Conservation (phyloP, 2,113 vertebrate species). For the Oxyura jamaicensis region DNA sequence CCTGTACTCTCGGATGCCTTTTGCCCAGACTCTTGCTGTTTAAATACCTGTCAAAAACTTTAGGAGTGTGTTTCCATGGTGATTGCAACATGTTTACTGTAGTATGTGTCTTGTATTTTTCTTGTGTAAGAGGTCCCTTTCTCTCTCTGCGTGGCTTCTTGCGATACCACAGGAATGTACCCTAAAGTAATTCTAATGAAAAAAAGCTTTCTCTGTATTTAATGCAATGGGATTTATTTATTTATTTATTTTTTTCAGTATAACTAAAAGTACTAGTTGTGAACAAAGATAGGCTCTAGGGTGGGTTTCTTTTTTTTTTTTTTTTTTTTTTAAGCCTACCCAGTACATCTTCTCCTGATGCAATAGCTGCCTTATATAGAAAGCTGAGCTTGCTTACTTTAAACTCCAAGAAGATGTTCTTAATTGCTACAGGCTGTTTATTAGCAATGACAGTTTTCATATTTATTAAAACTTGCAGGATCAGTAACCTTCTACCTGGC, state of each 20-base stretch:
- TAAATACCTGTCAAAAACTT: conserved; percentile 45
- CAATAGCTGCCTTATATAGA: conserved; percentile 43
- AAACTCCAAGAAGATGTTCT: neutral
- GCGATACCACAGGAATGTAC: conserved; percentile 21
- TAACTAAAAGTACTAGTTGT: conserved; percentile 1
- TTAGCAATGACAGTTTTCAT: neutral
- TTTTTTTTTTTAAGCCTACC: conserved; percentile 20
- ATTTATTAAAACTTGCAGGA: neutral
- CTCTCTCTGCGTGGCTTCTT: conserved; percentile 18
- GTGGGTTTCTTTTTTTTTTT: neutral
- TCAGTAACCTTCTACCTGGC: neutral
- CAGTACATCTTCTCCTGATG: conserved; percentile 40
- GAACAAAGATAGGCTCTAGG: conserved; percentile 33
- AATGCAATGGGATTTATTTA: neutral
- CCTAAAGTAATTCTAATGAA: conserved; percentile 65
- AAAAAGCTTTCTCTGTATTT: conserved; percentile 63
- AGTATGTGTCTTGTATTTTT: conserved; percentile 43
- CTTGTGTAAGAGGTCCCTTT: conserved; percentile 2
- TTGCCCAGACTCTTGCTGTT: neutral
- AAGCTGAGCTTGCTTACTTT: conserved; percentile 6
- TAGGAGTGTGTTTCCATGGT: conserved; percentile 37
- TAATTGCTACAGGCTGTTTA: neutral
- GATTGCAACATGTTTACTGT: conserved; percentile 46
- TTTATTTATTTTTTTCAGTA: neutral
- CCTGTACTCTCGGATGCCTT: neutral